These are phyloP conservation scores for Procambarus clarkii DNA, from an alignment of 1,140 invertebrate genomes.

Conservation along the genomic window DNA sequence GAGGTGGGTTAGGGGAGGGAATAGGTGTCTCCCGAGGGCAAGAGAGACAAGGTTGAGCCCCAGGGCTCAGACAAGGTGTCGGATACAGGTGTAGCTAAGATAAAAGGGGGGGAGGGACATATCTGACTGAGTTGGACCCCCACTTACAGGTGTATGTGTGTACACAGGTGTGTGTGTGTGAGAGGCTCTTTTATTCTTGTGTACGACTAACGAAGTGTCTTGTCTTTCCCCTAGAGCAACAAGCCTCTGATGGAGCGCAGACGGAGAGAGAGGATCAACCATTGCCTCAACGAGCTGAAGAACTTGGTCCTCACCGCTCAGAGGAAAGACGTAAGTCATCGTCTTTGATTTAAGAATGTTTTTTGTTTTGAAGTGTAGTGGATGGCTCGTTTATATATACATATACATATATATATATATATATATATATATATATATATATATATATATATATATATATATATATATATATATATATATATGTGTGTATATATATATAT, in stretches of 20 bases:
- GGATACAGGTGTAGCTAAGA: no score
- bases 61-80: no score
- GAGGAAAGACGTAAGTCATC: slow-evolving; percentile 79
- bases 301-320: slow-evolving; percentile 75
- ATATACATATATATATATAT: slow-evolving; percentile 5
- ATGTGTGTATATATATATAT: neutral
- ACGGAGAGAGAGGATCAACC: slow-evolving; percentile 92
- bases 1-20: no score
- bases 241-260: slow-evolving; percentile 70
- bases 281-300: slow-evolving; percentile 94
- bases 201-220: neutral
- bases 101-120: no score
- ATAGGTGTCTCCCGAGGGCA: no score
- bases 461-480: neutral
- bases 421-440: slow-evolving; percentile 20
- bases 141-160: no score
- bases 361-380: no score
- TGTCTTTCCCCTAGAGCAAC: slow-evolving; percentile 54
- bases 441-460: slow-evolving; percentile 19
- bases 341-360: no score
- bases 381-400: neutral
- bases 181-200: no score
- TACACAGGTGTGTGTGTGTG: no score
- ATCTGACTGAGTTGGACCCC: no score
- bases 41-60: no score